Evolutionary conservation across 2,888 invertebrate species (phyloP), one percentile per base, ranked within the genome.

Genomic region (Camponotus fellah): DNA sequence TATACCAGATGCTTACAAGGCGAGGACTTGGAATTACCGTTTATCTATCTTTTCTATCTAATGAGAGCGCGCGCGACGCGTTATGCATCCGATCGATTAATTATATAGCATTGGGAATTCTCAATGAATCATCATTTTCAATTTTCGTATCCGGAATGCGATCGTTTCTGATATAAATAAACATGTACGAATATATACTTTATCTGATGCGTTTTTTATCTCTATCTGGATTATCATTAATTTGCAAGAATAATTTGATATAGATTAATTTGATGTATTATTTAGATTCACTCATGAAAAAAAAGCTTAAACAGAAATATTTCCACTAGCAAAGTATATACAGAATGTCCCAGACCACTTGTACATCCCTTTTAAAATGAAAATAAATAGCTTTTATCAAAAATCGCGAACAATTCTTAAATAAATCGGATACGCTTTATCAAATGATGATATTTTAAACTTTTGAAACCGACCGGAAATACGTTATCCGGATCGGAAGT

Each of bases 1-100:
- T 95, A 99, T 99, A 95, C 98, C 98, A 83, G 98, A 99, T 95
- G 99, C 99, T 79, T 99, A 99, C 95, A 97, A 98, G 97, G 98
- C 97, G 93, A 94, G 53, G 93, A 85, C 71, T 81, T 77, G 68
- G 21, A 79, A 68, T 68, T 69, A 79, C 43, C 21, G 14, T 58
- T 69, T n/a, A n/a, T 43, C 14, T 37, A 32, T 32, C n/a, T 58
- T 66, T 34, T n/a, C 12, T 21, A 66, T 43, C n/a, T 43, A 58
- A 66, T 43, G 32, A 77, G 58, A 66, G 56, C 56, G 37, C 32
- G 43, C n/a, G 43, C 32, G 26, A 26, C 32, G 65, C 65, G 40
- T 12, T 40, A 43, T 3, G 65, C 56, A 56, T 3, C 56, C 32
- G 40, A n/a, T 64, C 21, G 40, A 79, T 79, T 68, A 14, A 17